Conservation (phyloP, 2,113 vertebrate species). For the Lynx canadensis region DNA sequence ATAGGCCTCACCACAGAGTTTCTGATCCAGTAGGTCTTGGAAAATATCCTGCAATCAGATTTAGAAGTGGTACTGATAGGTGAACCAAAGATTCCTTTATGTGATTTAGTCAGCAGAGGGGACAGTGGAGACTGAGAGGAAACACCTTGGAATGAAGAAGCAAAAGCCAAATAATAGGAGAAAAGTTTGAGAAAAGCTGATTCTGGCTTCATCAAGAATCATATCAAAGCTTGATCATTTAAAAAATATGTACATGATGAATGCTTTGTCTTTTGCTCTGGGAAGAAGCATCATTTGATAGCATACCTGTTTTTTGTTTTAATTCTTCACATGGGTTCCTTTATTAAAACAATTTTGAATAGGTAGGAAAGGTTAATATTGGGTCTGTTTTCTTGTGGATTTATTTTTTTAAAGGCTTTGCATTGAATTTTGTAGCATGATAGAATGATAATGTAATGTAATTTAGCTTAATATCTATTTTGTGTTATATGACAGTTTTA, state of each 20-base stretch:
- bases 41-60: neutral
- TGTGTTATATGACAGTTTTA: constrained; percentile 85
- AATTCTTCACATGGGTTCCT: constrained; percentile 9
- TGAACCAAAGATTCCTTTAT: neutral
- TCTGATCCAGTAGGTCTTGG: neutral
- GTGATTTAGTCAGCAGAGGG: neutral
- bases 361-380: constrained; percentile 58
- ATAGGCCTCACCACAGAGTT: neutral
- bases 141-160: neutral
- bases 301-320: neutral
- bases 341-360: constrained; percentile 64
- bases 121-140: neutral
- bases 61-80: neutral
- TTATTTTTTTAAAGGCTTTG: constrained; percentile 72
- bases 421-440: constrained; percentile 72
- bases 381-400: constrained; percentile 48
- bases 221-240: neutral
- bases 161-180: neutral
- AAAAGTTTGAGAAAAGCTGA: neutral
- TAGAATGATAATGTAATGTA: constrained; percentile 79
- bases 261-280: neutral
- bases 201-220: neutral
- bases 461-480: constrained; percentile 86
- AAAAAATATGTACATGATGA: neutral
- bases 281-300: neutral